These are phyloP conservation scores for Cotesia vestalis DNA, from an alignment of 1,140 invertebrate genomes.

Conservation along the genomic window DNA sequence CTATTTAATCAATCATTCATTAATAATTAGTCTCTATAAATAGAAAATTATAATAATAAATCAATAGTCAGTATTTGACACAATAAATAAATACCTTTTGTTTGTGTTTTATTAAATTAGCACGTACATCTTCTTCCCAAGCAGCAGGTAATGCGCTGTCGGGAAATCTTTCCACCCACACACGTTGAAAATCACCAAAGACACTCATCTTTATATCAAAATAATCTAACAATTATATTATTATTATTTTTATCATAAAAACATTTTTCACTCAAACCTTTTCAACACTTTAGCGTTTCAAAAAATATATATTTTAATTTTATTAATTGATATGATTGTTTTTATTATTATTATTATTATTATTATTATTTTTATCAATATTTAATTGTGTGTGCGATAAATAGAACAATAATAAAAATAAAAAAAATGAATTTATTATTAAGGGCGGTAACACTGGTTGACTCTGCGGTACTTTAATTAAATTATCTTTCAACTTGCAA, in stretches of 20 bases:
- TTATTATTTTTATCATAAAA: background rate
- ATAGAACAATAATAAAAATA: background rate
- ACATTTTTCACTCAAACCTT: background rate
- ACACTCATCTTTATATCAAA: conserved; percentile 75
- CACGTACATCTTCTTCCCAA: conserved; percentile 90
- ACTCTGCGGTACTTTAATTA: conserved; percentile 8
- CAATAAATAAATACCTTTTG: conserved; percentile 67
- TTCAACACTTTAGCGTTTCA: background rate
- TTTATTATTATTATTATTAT: too few relatives aligned
- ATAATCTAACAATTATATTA: conserved; percentile 8
- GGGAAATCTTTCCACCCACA: conserved; percentile 88
- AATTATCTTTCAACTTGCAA: conserved; percentile 13
- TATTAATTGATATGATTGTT: too few relatives aligned
- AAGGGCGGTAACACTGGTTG: conserved; percentile 8
- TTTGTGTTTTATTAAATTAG: conserved; percentile 87
- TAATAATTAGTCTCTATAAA: background rate
- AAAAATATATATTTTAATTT: too few relatives aligned
- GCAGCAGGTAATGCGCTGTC: conserved; percentile 86
- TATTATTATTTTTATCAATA: too few relatives aligned
- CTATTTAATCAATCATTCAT: conserved; percentile 41
- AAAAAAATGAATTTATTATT: background rate
- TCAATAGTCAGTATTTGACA: background rate
- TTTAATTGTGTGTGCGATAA: background rate
- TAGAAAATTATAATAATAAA: background rate
- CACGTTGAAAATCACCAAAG: conserved; percentile 86